Conservation (phyloP, 2,797 vertebrate genomes). For the Mormyrops boulengeri region DNA sequence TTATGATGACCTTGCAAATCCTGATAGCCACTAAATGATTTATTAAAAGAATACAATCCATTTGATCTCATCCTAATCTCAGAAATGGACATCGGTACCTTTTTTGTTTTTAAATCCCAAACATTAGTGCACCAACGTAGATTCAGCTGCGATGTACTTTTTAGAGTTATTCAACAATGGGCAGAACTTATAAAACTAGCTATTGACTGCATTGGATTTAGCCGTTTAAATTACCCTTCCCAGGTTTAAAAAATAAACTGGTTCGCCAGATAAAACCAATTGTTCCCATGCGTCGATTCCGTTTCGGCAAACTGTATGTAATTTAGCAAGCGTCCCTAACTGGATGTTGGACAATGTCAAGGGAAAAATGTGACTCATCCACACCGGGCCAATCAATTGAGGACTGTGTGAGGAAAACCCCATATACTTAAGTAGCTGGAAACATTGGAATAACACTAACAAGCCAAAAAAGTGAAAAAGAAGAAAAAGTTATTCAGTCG, state of each 20-base stretch:
- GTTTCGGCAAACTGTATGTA: neutral
- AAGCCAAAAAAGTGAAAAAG: neutral
- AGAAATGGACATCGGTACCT: neutral
- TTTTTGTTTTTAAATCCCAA: neutral
- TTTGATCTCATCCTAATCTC: neutral
- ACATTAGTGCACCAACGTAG: neutral
- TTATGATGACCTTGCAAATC: neutral
- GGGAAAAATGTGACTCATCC: conserved; percentile 18
- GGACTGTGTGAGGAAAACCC: conserved; percentile 14
- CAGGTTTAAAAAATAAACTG: neutral
- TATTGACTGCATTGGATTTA: neutral
- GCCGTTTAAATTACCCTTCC: neutral
- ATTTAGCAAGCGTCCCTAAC: neutral
- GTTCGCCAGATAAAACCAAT: neutral
- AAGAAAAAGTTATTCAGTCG: neutral
- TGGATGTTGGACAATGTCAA: neutral
- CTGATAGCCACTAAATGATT: neutral
- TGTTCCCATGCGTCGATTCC: neutral
- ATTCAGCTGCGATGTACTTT: neutral
- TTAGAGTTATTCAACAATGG: neutral
- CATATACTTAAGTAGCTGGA: neutral
- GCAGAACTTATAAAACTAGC: neutral
- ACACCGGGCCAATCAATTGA: neutral
- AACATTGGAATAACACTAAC: neutral
- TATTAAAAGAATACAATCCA: neutral